A percentile compares a stretch with the other conserved stretches of the same genome.
These are phyloP conservation scores for Brachionus rotundiformis DNA, from an alignment of 1,140 invertebrate species.

Conservation along the genomic window DNA sequence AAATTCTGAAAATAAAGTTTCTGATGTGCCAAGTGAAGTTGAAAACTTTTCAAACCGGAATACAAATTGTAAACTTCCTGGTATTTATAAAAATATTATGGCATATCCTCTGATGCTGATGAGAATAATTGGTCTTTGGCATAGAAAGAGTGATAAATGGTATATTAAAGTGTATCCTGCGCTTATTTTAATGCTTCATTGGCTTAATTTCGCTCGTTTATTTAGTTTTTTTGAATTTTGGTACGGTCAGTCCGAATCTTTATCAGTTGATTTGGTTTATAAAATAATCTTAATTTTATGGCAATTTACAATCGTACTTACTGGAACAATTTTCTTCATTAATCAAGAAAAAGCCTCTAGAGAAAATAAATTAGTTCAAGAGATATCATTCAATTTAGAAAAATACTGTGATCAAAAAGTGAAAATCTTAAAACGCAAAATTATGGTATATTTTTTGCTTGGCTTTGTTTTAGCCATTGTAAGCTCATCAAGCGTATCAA, in stretches of 20 bases:
- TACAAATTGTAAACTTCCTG: too few relatives aligned
- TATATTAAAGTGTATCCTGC: slow-evolving; percentile 2
- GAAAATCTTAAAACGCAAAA: neutral
- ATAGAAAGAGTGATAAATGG: neutral
- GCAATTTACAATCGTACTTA: neutral
- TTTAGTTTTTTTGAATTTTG: slow-evolving; percentile 26
- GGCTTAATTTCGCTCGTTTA: slow-evolving; percentile 16
- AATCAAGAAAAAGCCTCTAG: slow-evolving; percentile 1
- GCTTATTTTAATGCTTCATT: neutral
- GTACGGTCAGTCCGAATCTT: neutral
- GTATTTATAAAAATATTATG: neutral
- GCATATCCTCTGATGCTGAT: neutral
- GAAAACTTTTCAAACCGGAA: neutral
- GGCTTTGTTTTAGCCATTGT: neutral
- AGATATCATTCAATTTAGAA: neutral
- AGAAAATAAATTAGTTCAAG: neutral
- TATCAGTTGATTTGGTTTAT: neutral
- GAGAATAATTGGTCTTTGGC: slow-evolving; percentile 3
- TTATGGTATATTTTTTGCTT: neutral
- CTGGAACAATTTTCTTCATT: slow-evolving; percentile 13
- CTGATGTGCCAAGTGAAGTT: too few relatives aligned
- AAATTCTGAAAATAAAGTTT: too few relatives aligned
- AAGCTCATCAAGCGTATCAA: neutral
- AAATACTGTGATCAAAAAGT: neutral
- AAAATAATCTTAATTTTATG: slow-evolving; percentile 21